These are phyloP conservation scores for Osmerus mordax DNA, from an alignment of 2,113 vertebrate genomes.

Conservation along the genomic window DNA sequence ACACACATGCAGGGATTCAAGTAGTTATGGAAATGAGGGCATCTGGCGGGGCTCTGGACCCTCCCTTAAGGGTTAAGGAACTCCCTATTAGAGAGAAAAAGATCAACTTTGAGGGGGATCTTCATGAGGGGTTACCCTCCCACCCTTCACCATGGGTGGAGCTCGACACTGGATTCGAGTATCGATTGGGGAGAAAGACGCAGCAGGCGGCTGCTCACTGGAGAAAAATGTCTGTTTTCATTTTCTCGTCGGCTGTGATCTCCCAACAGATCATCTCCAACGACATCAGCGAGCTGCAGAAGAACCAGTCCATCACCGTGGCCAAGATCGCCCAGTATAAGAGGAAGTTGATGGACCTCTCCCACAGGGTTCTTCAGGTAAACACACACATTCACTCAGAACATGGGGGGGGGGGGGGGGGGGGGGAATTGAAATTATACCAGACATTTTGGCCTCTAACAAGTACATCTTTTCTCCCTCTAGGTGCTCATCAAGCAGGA, in stretches of 20 bases:
- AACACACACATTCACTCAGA: no score
- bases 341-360: constrained; percentile 95
- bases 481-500: constrained; percentile 97
- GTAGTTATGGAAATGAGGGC: no score
- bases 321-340: constrained; percentile 98
- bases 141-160: not conserved
- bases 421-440: no score
- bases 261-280: constrained; percentile 87
- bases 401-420: no score
- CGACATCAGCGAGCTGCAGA: constrained; percentile 95
- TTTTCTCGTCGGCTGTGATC: not conserved
- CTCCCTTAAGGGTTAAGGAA: not conserved
- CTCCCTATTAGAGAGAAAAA: not conserved
- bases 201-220: no score
- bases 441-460: not conserved
- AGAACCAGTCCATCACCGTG: constrained; percentile 93
- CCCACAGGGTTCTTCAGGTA: constrained; percentile 94
- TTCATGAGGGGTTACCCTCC: not conserved
- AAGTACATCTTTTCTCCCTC: not conserved
- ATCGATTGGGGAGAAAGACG: no score
- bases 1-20: no score
- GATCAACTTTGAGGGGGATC: not conserved
- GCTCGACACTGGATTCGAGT: no score
- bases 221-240: not conserved
- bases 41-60: no score